These are phyloP conservation scores for Sarotherodon lohbergeri DNA, from an alignment of 2,113 vertebrate species.

Conservation along the genomic window DNA sequence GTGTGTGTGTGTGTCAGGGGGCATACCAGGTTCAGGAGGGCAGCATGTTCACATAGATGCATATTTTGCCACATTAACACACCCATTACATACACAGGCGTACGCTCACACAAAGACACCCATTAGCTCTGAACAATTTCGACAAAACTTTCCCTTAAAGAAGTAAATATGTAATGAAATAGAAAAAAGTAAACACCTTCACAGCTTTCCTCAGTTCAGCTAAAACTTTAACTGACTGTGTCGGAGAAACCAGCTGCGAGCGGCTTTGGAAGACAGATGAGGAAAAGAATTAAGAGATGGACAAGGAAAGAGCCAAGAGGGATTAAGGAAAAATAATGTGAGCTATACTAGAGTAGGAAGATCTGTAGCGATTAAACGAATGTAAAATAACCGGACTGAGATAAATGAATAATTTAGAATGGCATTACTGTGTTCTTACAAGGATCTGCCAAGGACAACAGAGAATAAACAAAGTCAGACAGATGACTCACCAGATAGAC, in stretches of 20 bases:
- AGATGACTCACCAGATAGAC: not conserved
- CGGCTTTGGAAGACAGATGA: not conserved
- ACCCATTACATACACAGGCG: not conserved
- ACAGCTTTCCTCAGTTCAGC: not conserved
- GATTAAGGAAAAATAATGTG: not conserved
- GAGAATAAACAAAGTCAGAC: not conserved
- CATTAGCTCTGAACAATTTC: not conserved
- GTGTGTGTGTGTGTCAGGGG: conserved; percentile 49
- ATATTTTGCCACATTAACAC: conserved; percentile 61
- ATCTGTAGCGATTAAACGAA: not conserved
- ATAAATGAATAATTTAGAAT: not conserved
- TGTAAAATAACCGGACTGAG: not conserved
- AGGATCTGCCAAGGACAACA: not conserved
- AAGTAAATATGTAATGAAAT: conserved; percentile 17
- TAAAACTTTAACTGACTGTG: not conserved
- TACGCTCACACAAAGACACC: not conserved
- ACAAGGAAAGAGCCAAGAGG: not conserved
- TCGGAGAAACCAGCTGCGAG: not conserved
- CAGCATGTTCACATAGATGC: conserved; percentile 72
- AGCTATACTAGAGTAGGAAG: not conserved
- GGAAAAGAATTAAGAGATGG: not conserved
- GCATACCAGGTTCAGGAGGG: conserved; percentile 75
- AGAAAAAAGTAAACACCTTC: conserved; percentile 8
- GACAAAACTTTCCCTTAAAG: conserved; percentile 1
- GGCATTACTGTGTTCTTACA: not conserved